These are phyloP conservation scores for Sula dactylatra DNA, from an alignment of 2,113 vertebrate genomes.

Conservation along the genomic window DNA sequence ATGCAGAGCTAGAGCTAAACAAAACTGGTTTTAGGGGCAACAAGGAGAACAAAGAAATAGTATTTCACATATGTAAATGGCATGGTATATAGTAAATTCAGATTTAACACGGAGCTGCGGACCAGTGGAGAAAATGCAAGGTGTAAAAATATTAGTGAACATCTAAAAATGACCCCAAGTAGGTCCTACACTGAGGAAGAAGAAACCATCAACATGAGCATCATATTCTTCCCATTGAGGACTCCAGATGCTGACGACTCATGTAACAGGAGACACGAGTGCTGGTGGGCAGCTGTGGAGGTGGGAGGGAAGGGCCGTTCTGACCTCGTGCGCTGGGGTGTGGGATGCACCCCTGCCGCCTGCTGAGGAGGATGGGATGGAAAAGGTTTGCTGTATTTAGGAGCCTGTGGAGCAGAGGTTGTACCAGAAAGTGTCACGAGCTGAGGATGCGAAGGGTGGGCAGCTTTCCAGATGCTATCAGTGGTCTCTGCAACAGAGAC, in stretches of 20 bases:
- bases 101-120: neutral
- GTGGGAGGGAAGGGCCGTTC: neutral
- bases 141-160: neutral
- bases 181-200: neutral
- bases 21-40: neutral
- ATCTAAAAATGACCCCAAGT: neutral
- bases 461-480: neutral
- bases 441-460: neutral
- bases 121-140: neutral
- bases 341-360: neutral
- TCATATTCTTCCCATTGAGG: neutral
- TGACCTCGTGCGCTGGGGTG: neutral
- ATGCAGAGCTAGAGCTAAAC: neutral
- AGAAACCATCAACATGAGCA: neutral
- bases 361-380: neutral
- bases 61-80: fast-evolving
- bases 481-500: neutral
- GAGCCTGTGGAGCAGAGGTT: neutral
- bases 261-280: neutral
- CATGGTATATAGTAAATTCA: neutral
- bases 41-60: neutral
- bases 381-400: neutral
- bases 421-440: neutral
- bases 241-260: neutral
- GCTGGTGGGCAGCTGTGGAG: neutral